Percentiles rank a stretch among this genome's conserved stretches.
Evolutionary conservation across 1,140 invertebrate genomes (phyloP).

Genomic region (Drosophila dunni): DNA sequence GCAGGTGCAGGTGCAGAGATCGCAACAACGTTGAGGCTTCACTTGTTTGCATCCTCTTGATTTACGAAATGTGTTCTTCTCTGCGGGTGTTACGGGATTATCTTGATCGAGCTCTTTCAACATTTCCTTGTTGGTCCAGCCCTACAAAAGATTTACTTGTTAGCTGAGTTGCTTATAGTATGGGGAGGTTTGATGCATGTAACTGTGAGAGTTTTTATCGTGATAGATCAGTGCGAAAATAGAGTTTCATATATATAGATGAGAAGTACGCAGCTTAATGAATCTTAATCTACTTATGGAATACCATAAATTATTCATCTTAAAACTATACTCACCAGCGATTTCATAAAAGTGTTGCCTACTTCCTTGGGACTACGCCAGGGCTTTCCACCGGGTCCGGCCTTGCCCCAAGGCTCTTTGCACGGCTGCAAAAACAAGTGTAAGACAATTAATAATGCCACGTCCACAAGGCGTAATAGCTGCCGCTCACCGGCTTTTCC

Average conservation of each 20-base stretch:
- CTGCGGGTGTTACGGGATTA: constrained; percentile 76
- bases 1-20: constrained; percentile 76
- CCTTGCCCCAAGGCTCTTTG: constrained; percentile 86
- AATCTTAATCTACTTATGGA: no score
- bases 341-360: constrained; percentile 87
- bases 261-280: no score
- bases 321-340: constrained; percentile 85
- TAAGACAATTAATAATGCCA: constrained; percentile 34
- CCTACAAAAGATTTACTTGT: constrained; percentile 38
- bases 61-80: constrained; percentile 78
- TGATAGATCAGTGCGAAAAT: no score
- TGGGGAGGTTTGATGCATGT: no score
- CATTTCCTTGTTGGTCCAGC: constrained; percentile 83
- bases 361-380: constrained; percentile 87
- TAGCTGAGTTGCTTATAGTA: no score
- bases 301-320: no score
- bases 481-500: constrained; percentile 82
- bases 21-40: constrained; percentile 72
- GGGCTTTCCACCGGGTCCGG: constrained; percentile 87
- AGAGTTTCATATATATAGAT: no score
- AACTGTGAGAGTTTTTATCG: no score
- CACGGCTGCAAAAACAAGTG: constrained; percentile 38
- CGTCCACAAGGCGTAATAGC: constrained; percentile 34
- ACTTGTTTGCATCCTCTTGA: constrained; percentile 48
- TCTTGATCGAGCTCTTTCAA: constrained; percentile 82